These are phyloP conservation scores for Tiliacea citrago DNA, from an alignment of 2,888 invertebrate species.

Conservation along the genomic window DNA sequence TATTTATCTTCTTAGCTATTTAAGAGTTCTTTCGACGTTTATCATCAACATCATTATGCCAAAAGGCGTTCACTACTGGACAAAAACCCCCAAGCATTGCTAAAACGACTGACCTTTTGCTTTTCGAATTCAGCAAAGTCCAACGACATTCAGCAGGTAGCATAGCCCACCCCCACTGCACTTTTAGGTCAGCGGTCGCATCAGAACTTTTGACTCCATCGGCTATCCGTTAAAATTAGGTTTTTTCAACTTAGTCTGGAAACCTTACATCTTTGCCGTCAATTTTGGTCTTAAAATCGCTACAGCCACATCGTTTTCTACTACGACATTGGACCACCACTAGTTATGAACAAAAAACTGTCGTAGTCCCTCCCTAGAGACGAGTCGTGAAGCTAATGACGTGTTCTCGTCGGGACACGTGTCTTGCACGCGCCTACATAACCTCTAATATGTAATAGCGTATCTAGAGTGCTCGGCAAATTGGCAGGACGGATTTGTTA, in stretches of 20 bases:
- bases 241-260: background rate
- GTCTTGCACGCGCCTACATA: slow-evolving; percentile 83
- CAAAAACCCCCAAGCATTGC: background rate
- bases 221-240: no score
- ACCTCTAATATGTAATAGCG: slow-evolving; percentile 76
- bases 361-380: slow-evolving; percentile 77
- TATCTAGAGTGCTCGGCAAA: slow-evolving; percentile 61
- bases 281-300: background rate
- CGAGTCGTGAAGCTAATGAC: slow-evolving; percentile 85
- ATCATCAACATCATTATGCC: background rate
- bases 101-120: background rate
- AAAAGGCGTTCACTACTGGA: no score
- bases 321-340: slow-evolving; percentile 18
- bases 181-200: no score
- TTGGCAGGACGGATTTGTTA: slow-evolving; percentile 62
- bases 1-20: no score
- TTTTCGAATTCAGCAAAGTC: background rate
- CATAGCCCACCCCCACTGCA: background rate
- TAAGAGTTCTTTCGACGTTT: background rate
- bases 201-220: no score
- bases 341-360: slow-evolving; percentile 72
- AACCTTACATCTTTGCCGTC: background rate
- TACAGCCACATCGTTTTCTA: background rate
- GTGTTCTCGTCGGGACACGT: slow-evolving; percentile 84
- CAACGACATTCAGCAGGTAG: background rate